phyloP scores from a whole-genome alignment of 2,797 vertebrate species.

The Microctenopoma lineatum region DNA sequence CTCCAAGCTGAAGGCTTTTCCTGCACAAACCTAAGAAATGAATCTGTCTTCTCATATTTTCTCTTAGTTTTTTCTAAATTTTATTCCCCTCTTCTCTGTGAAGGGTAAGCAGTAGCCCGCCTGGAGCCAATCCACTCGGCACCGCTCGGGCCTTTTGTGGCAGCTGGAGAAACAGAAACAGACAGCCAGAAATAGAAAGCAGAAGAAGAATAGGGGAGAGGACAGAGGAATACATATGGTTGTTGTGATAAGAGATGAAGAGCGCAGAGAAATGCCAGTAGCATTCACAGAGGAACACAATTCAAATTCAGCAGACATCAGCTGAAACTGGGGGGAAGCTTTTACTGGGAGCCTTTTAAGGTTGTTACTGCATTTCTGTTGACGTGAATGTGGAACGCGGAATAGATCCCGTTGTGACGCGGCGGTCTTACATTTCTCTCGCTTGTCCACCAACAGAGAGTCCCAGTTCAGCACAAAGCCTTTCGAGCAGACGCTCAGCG shows the following conservation, averaged over 20 bases:
- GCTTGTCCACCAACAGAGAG: conserved; percentile 79
- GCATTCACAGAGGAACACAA: conserved; percentile 41
- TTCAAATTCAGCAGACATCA: conserved; percentile 59
- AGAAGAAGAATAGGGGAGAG: conserved; percentile 50
- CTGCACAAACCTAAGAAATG: conserved; percentile 54
- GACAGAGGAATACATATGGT: conserved; percentile 63
- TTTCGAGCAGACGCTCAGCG: conserved; percentile 91
- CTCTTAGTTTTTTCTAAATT: conserved; percentile 6
- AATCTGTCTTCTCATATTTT: conserved; percentile 43
- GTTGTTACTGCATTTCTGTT: conserved; percentile 27
- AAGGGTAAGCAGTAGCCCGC: conserved; percentile 54
- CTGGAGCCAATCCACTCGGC: conserved; percentile 60
- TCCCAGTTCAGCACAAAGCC: conserved; percentile 87
- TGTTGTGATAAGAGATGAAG: conserved; percentile 69
- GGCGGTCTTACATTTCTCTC: conserved; percentile 25
- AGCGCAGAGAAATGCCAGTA: conserved; percentile 38
- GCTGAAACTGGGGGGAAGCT: conserved; percentile 26
- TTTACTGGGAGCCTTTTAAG: conserved; percentile 21
- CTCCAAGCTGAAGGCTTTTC: conserved; percentile 46
- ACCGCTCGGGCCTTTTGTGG: conserved; percentile 53
- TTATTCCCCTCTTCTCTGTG: conserved; percentile 22
- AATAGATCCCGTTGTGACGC: conserved; percentile 24
- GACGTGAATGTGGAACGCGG: conserved; percentile 26
- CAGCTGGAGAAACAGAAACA: conserved; percentile 55
- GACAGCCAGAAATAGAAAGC: conserved; percentile 64